These are phyloP conservation scores for Ophraella communa DNA, from an alignment of 2,888 invertebrate genomes.

Conservation along the genomic window DNA sequence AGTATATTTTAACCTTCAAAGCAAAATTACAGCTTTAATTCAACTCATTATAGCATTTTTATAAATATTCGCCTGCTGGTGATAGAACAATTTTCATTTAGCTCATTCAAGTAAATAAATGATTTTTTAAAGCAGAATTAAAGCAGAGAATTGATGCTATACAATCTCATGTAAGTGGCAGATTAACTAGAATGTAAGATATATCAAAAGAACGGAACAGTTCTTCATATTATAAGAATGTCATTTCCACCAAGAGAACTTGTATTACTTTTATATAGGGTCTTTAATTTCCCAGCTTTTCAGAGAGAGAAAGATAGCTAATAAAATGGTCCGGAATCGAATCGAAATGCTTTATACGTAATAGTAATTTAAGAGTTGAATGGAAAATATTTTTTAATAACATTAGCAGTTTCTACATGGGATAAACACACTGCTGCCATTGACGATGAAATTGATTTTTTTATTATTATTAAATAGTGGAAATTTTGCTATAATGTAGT, in stretches of 20 bases:
- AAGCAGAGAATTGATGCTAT: neutral
- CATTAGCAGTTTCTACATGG: neutral
- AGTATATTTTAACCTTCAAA: too few relatives aligned
- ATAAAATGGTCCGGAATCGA: conserved; percentile 29
- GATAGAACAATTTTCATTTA: too few relatives aligned
- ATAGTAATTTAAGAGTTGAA: neutral
- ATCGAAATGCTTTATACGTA: neutral
- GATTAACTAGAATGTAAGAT: conserved; percentile 29
- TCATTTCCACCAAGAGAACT: conserved; percentile 43
- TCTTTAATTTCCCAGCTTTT: conserved; percentile 39
- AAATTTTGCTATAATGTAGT: too few relatives aligned
- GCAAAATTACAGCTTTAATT: too few relatives aligned
- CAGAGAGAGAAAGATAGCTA: conserved; percentile 40
- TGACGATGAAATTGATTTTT: too few relatives aligned
- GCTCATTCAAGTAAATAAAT: too few relatives aligned
- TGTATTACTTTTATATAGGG: conserved; percentile 45
- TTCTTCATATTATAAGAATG: conserved; percentile 44
- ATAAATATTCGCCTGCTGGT: too few relatives aligned
- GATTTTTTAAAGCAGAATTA: neutral
- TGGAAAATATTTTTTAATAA: neutral
- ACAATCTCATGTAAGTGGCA: conserved; percentile 24
- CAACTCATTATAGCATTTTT: too few relatives aligned
- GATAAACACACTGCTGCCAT: too few relatives aligned
- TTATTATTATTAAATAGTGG: too few relatives aligned
- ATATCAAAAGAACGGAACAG: conserved; percentile 37